phyloP scores from a whole-genome alignment of 2,888 invertebrate genomes.

The Drosophila neotestacea region DNA sequence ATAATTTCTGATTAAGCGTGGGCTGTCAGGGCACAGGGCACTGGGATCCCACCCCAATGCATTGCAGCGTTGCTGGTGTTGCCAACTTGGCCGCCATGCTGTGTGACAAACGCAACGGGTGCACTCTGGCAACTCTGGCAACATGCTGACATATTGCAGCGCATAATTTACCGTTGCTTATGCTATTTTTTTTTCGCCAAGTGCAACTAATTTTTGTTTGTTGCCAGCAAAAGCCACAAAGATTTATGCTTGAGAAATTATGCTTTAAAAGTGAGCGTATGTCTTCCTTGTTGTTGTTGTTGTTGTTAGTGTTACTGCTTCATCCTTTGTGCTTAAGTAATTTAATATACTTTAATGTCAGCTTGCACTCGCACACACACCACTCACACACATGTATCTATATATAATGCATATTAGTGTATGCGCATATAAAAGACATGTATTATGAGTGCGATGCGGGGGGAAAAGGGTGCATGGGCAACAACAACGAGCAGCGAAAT shows the following conservation, averaged over 20 bases:
- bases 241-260: conserved; percentile 75
- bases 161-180: conserved; percentile 78
- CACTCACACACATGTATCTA: conserved; percentile 28
- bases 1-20: conserved; percentile 77
- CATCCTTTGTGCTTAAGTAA: conserved; percentile 66
- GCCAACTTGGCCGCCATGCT: conserved; percentile 61
- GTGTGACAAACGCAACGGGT: conserved; percentile 79
- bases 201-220: conserved; percentile 80
- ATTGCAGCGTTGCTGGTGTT: conserved; percentile 5
- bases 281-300: conserved; percentile 42
- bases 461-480: conserved; percentile 12
- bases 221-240: conserved; percentile 70
- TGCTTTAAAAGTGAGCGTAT: conserved; percentile 77
- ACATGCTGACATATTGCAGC: conserved; percentile 77
- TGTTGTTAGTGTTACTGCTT: conserved; percentile 26
- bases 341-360: conserved; percentile 76
- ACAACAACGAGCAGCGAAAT: conserved; percentile 64
- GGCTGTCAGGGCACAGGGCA: conserved; percentile 19
- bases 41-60: neutral
- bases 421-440: conserved; percentile 78
- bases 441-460: conserved; percentile 56
- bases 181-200: conserved; percentile 51
- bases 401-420: conserved; percentile 76
- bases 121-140: conserved; percentile 66
- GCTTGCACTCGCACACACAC: conserved; percentile 33